Evolutionary conservation across 2,888 invertebrate genomes (phyloP).

Genomic region (Mongoloraphidia duomilia): DNA sequence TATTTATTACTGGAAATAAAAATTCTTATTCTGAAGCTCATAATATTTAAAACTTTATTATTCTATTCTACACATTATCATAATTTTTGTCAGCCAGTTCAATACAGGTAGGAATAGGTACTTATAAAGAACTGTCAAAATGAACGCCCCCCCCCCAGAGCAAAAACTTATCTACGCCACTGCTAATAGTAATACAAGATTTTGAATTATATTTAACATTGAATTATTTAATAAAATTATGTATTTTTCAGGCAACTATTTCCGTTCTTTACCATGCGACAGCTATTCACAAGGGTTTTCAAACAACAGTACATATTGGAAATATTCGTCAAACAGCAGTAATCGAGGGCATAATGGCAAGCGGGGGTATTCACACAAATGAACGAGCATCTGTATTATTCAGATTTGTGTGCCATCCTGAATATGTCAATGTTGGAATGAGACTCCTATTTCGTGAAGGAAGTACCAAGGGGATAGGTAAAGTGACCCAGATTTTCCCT

Average conservation of each 20-base stretch:
- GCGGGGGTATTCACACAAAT: constrained; percentile 59
- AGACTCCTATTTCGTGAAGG: constrained; percentile 73
- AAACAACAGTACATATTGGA: constrained; percentile 89
- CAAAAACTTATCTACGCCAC: no score
- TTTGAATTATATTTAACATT: no score
- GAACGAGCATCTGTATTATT: constrained; percentile 78
- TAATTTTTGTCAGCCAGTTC: no score
- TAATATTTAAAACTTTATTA: no score
- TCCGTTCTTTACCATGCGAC: constrained; percentile 80
- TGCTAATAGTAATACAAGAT: no score
- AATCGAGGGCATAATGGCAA: constrained; percentile 58
- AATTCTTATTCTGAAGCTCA: no score
- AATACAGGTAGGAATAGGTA: no score
- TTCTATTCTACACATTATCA: no score
- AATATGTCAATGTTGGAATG: constrained; percentile 68
- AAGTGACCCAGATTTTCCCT: constrained; percentile 63
- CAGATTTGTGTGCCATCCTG: constrained; percentile 78
- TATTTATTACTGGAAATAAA: no score
- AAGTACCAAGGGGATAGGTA: constrained; percentile 72
- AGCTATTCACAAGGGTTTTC: constrained; percentile 69
- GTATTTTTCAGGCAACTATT: constrained; percentile 61
- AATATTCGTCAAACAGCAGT: constrained; percentile 92
- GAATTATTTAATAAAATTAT: no score
- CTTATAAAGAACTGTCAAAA: no score
- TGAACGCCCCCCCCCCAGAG: no score